Conservation (phyloP, 1,140 invertebrate species). For the Philaenus spumarius region DNA sequence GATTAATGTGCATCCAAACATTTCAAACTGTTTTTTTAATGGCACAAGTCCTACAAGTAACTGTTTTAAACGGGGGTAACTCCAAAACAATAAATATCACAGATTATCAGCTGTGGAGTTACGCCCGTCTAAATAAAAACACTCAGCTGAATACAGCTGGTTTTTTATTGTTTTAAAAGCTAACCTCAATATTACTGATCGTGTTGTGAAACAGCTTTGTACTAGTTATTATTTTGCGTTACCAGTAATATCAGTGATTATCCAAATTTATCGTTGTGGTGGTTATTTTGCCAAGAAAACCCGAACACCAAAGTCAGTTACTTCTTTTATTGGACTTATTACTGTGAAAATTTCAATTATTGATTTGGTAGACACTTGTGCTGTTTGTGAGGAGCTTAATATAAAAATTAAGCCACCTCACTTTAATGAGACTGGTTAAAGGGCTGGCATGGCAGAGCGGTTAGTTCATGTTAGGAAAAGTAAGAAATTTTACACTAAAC, state of each 20-base stretch:
- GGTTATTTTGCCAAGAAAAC: background rate
- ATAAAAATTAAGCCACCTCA: background rate
- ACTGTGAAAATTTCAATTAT: background rate
- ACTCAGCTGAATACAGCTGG: too few relatives aligned
- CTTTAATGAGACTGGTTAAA: background rate
- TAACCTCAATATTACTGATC: too few relatives aligned
- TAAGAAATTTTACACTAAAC: too few relatives aligned
- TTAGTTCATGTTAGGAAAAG: too few relatives aligned
- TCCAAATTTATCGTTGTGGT: background rate
- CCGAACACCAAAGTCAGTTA: background rate
- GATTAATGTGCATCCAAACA: background rate
- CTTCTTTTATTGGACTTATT: background rate
- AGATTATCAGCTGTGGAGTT: too few relatives aligned
- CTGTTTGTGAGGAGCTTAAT: background rate
- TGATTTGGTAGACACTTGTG: constrained; percentile 1
- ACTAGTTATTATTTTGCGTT: too few relatives aligned
- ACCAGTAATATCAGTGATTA: background rate
- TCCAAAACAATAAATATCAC: too few relatives aligned
- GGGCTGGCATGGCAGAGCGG: background rate
- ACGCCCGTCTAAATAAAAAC: too few relatives aligned
- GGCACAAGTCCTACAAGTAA: too few relatives aligned
- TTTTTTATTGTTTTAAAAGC: too few relatives aligned
- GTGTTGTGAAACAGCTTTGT: too few relatives aligned
- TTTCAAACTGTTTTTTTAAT: background rate
- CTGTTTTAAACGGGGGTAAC: too few relatives aligned